These are phyloP conservation scores for Pomatostomus ruficeps DNA, from an alignment of 2,113 vertebrate species.

Conservation along the genomic window DNA sequence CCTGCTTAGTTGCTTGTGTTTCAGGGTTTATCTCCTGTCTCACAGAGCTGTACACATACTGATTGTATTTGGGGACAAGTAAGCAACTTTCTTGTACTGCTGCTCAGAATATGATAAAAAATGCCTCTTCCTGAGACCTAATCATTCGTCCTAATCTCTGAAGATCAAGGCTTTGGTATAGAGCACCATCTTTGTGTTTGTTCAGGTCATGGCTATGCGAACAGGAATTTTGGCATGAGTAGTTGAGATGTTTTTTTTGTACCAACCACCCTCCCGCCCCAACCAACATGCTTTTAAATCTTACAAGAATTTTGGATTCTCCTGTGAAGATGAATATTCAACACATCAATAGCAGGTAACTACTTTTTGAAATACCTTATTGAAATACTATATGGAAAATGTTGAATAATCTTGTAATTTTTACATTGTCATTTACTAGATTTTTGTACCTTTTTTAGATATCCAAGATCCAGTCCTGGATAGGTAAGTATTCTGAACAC, in stretches of 20 bases:
- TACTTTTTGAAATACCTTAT: not conserved
- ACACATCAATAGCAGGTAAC: not conserved
- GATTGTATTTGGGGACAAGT: not conserved
- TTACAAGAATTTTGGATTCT: not conserved
- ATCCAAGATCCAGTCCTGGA: not conserved
- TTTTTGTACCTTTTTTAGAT: constrained; percentile 7
- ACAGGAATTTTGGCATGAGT: not conserved
- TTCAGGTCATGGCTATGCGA: not conserved
- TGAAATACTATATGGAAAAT: not conserved
- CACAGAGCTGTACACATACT: accelerated
- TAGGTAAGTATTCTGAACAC: constrained; percentile 38
- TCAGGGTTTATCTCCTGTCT: not conserved
- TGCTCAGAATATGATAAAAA: not conserved
- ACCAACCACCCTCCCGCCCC: accelerated
- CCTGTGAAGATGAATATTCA: not conserved
- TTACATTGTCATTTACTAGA: not conserved
- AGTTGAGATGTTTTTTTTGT: not conserved
- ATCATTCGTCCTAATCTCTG: not conserved
- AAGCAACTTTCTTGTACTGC: not conserved
- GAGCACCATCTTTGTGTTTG: not conserved
- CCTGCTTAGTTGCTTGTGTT: not conserved
- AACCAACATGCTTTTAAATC: not conserved
- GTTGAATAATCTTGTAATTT: not conserved
- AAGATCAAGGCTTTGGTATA: not conserved
- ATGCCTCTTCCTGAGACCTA: not conserved